Conservation (phyloP, 2,888 invertebrate species). For the Prenolepis imparis region DNA sequence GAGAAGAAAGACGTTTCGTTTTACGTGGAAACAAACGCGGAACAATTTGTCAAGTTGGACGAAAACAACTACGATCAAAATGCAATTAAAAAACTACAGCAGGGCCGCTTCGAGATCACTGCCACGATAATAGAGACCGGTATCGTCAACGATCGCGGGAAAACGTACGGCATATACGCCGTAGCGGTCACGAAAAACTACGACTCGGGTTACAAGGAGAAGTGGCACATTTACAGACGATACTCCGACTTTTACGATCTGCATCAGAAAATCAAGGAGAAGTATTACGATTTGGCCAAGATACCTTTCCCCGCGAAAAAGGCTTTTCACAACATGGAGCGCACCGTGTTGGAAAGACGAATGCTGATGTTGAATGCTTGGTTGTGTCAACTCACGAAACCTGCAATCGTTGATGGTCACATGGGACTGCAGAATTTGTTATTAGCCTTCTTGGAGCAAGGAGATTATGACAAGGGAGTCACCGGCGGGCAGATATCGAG, state of each 20-base stretch:
- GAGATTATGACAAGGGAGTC: slow-evolving; percentile 90
- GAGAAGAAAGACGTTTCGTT: slow-evolving; percentile 78
- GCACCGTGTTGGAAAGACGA: slow-evolving; percentile 93
- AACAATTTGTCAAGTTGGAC: slow-evolving; percentile 80
- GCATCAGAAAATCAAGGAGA: slow-evolving; percentile 93
- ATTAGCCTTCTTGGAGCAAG: slow-evolving; percentile 90
- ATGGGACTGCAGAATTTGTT: slow-evolving; percentile 89
- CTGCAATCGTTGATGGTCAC: slow-evolving; percentile 88
- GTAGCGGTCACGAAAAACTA: slow-evolving; percentile 92
- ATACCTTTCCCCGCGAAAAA: slow-evolving; percentile 96
- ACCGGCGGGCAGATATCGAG: slow-evolving; percentile 88
- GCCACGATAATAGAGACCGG: slow-evolving; percentile 87
- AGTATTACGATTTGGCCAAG: slow-evolving; percentile 93
- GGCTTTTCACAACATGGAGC: slow-evolving; percentile 96
- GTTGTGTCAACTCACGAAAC: slow-evolving; percentile 90
- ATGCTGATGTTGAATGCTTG: slow-evolving; percentile 94
- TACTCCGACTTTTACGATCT: slow-evolving; percentile 98
- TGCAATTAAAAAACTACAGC: slow-evolving; percentile 84
- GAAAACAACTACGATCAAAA: slow-evolving; percentile 81
- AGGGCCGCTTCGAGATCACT: slow-evolving; percentile 83
- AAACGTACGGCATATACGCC: slow-evolving; percentile 95
- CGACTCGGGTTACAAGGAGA: slow-evolving; percentile 90
- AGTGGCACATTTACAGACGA: slow-evolving; percentile 96
- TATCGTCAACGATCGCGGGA: slow-evolving; percentile 93
- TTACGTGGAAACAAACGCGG: slow-evolving; percentile 77